A percentile compares a stretch with the other conserved stretches of the same genome.
These are phyloP conservation scores for Anhinga anhinga DNA, from an alignment of 2,113 vertebrate species.

Conservation along the genomic window DNA sequence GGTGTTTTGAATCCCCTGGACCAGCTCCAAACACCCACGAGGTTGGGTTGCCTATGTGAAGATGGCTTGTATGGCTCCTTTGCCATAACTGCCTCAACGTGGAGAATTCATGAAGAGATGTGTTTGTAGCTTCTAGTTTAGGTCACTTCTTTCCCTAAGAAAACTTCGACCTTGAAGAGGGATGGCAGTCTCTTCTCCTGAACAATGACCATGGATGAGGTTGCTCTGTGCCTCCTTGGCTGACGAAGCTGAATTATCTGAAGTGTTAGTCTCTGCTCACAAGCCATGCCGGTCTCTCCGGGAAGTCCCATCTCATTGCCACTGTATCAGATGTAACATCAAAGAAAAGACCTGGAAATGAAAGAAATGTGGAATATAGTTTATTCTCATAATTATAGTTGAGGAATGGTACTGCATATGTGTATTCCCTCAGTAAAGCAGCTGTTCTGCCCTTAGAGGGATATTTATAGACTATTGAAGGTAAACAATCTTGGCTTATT, in stretches of 20 bases:
- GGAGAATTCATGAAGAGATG: neutral
- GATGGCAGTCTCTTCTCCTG: neutral
- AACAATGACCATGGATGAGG: neutral
- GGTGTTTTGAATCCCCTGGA: no score
- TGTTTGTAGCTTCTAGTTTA: neutral
- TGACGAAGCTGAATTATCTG: neutral
- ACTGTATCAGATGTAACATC: neutral
- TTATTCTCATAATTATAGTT: neutral
- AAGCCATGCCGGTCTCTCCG: fast-evolving
- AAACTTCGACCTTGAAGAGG: neutral
- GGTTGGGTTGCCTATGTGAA: fast-evolving
- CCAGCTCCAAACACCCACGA: fast-evolving
- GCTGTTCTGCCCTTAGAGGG: conserved; percentile 62
- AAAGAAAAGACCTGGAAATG: neutral
- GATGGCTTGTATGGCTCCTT: neutral
- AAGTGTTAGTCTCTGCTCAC: neutral
- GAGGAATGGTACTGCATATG: neutral
- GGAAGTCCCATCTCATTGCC: neutral
- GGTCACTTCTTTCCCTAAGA: neutral
- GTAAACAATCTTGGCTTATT: conserved; percentile 52
- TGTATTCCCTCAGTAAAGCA: conserved; percentile 33
- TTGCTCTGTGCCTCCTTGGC: neutral
- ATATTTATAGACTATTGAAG: conserved; percentile 56
- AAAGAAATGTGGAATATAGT: neutral
- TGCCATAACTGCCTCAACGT: fast-evolving